These are phyloP conservation scores for Heliconius hewitsoni DNA, from an alignment of 1,140 invertebrate genomes.

Conservation along the genomic window DNA sequence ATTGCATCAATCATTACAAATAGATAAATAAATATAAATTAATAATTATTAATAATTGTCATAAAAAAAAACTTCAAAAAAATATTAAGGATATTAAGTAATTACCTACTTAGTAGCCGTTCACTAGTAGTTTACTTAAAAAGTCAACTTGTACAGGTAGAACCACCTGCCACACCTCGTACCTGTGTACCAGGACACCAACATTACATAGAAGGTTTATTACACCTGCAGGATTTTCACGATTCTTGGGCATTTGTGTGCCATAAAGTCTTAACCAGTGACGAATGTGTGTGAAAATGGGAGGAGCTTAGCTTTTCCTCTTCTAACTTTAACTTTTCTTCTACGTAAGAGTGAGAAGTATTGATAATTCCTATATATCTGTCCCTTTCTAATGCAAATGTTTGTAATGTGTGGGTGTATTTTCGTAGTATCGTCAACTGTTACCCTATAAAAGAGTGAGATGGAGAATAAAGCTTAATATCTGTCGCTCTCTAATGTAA, in stretches of 20 bases:
- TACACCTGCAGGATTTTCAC: conserved; percentile 44
- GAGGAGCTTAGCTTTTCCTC: background rate
- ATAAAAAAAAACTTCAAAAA: too few relatives aligned
- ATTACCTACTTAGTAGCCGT: too few relatives aligned
- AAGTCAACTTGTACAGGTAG: conserved; percentile 40
- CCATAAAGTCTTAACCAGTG: background rate
- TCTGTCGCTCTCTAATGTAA: background rate
- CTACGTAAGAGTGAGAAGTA: background rate
- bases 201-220: conserved; percentile 45
- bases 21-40: too few relatives aligned
- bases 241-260: background rate
- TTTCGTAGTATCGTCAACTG: background rate
- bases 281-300: conserved; percentile 7
- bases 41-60: too few relatives aligned
- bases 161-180: conserved; percentile 57
- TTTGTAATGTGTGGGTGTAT: conserved; percentile 7
- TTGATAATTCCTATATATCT: background rate
- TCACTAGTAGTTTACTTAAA: background rate
- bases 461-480: background rate
- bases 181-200: conserved; percentile 64
- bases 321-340: background rate
- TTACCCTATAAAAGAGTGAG: background rate
- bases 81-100: too few relatives aligned
- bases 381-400: background rate
- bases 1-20: too few relatives aligned